These are phyloP conservation scores for Digitonthophagus gazella DNA, from an alignment of 2,888 invertebrate species.

Conservation along the genomic window DNA sequence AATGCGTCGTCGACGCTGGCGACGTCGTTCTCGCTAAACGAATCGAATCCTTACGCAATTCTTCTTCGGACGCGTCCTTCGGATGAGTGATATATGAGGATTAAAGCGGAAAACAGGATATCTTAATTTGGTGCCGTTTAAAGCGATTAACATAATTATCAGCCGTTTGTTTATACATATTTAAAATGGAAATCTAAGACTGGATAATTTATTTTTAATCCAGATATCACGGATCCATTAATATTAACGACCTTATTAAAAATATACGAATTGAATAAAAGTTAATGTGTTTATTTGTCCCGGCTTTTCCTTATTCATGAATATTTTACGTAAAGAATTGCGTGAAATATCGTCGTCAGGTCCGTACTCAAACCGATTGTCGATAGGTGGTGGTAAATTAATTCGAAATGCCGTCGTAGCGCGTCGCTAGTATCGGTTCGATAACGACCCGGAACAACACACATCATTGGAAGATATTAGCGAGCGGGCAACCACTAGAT, in stretches of 20 bases:
- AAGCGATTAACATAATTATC: too few relatives aligned
- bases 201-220: neutral
- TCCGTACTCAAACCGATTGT: neutral
- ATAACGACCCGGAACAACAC: constrained; percentile 12
- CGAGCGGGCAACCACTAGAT: constrained; percentile 12
- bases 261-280: neutral
- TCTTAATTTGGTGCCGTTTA: too few relatives aligned
- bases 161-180: too few relatives aligned
- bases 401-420: constrained; percentile 16
- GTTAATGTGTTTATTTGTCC: neutral
- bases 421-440: constrained; percentile 1
- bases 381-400: constrained; percentile 8
- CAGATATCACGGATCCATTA: neutral
- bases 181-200: neutral
- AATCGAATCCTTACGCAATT: constrained; percentile 40
- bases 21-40: constrained; percentile 40
- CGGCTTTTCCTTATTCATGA: neutral
- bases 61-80: neutral
- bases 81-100: neutral
- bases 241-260: neutral
- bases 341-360: neutral
- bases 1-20: constrained; percentile 43
- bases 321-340: neutral
- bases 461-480: constrained; percentile 20
- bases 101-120: too few relatives aligned